A percentile compares a stretch with the other conserved stretches of the same genome.
These are phyloP conservation scores for Podotricha telesiphe DNA, from an alignment of 2,888 invertebrate genomes.

Conservation along the genomic window DNA sequence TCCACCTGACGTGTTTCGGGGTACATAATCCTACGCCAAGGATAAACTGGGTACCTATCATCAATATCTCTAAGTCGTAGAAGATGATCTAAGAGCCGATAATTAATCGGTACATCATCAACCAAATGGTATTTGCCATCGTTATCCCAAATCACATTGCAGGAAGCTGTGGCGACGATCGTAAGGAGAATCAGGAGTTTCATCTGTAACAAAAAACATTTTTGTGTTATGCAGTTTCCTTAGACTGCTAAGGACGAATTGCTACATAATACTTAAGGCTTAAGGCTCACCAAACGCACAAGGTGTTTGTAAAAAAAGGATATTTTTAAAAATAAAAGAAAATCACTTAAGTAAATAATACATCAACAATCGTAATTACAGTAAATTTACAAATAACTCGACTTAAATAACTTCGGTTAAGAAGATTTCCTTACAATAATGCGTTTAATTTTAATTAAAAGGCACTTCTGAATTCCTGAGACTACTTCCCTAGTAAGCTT, in stretches of 20 bases:
- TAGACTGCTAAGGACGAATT: no score
- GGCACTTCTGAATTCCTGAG: slow-evolving; percentile 17
- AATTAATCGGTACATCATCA: background rate
- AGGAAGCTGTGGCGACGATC: slow-evolving; percentile 22
- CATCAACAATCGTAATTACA: background rate
- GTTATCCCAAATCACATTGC: slow-evolving; percentile 24
- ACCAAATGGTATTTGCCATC: background rate
- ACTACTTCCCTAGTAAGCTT: slow-evolving; percentile 17
- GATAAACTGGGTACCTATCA: background rate
- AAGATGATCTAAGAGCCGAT: background rate
- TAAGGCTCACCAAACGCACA: no score
- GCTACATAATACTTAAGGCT: no score
- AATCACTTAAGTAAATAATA: slow-evolving; percentile 1
- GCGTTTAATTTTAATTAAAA: slow-evolving; percentile 34
- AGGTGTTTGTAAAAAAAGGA: no score
- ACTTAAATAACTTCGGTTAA: slow-evolving; percentile 5
- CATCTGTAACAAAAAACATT: slow-evolving; percentile 28
- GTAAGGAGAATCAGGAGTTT: slow-evolving; percentile 29
- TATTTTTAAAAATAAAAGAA: background rate
- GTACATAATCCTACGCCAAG: background rate
- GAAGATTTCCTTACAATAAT: slow-evolving; percentile 22
- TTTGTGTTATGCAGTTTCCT: no score
- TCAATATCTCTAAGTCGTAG: background rate
- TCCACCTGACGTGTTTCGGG: background rate
- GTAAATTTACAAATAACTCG: background rate